phyloP scores from a whole-genome alignment of 2,888 invertebrate genomes.

The Aphidoletes aphidimyza region DNA sequence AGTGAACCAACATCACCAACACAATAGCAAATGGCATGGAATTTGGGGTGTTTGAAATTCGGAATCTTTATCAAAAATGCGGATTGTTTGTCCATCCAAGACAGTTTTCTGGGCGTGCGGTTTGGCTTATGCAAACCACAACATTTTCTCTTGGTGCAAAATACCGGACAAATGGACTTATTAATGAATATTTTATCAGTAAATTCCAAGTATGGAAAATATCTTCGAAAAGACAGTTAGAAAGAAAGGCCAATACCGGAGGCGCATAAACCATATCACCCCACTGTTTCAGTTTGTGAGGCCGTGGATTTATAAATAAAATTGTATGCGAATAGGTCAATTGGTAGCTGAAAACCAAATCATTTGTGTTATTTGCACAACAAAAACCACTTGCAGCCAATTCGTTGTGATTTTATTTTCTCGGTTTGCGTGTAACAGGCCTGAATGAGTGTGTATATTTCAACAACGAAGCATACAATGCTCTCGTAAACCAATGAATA shows the following conservation, averaged over 20 bases:
- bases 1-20: too few relatives aligned
- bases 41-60: too few relatives aligned
- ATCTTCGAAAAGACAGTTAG: neutral
- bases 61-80: too few relatives aligned
- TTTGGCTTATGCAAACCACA: too few relatives aligned
- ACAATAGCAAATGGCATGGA: too few relatives aligned
- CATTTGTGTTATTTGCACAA: constrained; percentile 23
- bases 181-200: constrained; percentile 22
- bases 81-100: too few relatives aligned
- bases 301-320: neutral
- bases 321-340: constrained; percentile 43
- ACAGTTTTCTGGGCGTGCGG: too few relatives aligned
- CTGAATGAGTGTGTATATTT: too few relatives aligned
- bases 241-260: too few relatives aligned
- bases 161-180: neutral
- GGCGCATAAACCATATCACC: too few relatives aligned
- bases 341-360: constrained; percentile 4
- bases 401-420: constrained; percentile 20
- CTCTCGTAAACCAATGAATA: neutral
- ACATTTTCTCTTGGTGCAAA: neutral
- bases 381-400: neutral
- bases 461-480: too few relatives aligned
- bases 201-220: neutral
- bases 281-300: too few relatives aligned
- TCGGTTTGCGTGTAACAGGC: neutral